phyloP scores from a whole-genome alignment of 2,888 invertebrate genomes.

The Orthosia incerta region DNA sequence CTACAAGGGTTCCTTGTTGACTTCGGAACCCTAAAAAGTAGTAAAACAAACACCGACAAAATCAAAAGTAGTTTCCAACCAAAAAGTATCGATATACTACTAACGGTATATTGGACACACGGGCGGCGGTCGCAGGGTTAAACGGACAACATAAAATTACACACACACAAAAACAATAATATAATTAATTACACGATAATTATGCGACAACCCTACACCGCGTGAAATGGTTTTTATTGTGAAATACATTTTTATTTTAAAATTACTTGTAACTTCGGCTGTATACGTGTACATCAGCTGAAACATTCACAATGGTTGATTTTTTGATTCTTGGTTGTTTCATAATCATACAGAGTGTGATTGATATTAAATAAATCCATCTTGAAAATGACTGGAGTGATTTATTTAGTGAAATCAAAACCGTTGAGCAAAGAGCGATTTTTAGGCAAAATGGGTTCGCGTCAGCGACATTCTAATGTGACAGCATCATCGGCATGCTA shows the following conservation, averaged over 20 bases:
- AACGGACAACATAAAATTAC: constrained; percentile 57
- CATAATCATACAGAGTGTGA: no score
- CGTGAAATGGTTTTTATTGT: constrained; percentile 35
- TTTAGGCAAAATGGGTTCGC: no score
- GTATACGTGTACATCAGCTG: background rate
- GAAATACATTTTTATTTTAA: constrained; percentile 44
- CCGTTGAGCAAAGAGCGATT: no score
- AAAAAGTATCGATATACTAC: constrained; percentile 3
- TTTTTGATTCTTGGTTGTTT: no score
- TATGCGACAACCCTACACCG: constrained; percentile 25
- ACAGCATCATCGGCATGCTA: no score
- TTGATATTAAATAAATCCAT: no score
- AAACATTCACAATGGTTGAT: background rate
- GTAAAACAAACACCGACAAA: background rate
- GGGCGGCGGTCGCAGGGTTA: constrained; percentile 36
- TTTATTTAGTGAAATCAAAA: no score
- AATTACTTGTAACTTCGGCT: background rate
- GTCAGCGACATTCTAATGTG: no score
- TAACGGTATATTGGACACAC: constrained; percentile 4
- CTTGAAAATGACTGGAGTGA: no score
- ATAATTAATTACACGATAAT: constrained; percentile 48
- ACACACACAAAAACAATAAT: no score
- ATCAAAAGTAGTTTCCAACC: background rate
- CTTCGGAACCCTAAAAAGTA: no score
- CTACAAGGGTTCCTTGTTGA: no score